Evolutionary conservation across 2,797 vertebrate species (phyloP).

Genomic region (Rhabdophis nuchalis): DNA sequence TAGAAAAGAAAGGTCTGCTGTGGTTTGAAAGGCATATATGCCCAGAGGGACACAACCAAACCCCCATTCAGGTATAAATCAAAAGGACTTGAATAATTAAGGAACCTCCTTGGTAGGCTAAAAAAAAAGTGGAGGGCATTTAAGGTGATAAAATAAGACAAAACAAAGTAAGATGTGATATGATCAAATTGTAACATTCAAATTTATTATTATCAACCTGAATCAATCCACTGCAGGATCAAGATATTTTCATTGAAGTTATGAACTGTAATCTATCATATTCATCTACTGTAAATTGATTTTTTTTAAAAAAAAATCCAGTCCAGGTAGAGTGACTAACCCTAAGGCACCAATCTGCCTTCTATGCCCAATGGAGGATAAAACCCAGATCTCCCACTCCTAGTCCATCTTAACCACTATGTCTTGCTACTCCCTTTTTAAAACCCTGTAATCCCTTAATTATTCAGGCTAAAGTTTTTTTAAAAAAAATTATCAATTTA

Average conservation of each 20-base stretch:
- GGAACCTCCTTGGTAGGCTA: not conserved
- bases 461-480: not conserved
- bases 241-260: not conserved
- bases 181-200: not conserved
- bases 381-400: not conserved
- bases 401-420: not conserved
- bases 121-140: not conserved
- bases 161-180: not conserved
- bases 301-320: not conserved
- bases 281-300: not conserved
- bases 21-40: not conserved
- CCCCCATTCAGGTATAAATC: not conserved
- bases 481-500: too few species aligned
- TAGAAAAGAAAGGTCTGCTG: not conserved
- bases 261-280: not conserved
- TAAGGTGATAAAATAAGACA: not conserved
- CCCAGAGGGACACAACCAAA: not conserved
- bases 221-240: not conserved
- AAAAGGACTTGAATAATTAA: not conserved
- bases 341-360: not conserved
- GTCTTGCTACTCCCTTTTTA: not conserved
- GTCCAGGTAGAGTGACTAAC: not conserved
- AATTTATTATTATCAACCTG: not conserved
- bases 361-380: not conserved
- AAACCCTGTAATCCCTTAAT: not conserved